Conservation (phyloP, 2,888 invertebrate genomes). For the Malthinus flaveolus region DNA sequence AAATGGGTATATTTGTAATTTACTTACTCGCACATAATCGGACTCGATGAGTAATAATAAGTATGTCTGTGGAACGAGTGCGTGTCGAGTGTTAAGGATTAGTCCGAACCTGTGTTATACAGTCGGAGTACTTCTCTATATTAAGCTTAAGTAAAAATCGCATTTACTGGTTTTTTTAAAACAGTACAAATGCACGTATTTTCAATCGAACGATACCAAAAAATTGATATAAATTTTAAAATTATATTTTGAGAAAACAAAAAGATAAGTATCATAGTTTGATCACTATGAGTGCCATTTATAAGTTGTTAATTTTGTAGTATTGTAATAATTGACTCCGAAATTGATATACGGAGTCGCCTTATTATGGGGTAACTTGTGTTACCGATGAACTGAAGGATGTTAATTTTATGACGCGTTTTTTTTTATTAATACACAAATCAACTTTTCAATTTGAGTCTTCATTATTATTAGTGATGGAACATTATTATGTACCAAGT, state of each 20-base stretch:
- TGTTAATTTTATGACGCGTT: conserved; percentile 42
- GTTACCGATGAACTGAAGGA: conserved; percentile 29
- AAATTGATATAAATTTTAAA: conserved; percentile 28
- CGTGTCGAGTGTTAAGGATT: conserved; percentile 12
- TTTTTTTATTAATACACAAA: conserved; percentile 41
- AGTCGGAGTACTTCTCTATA: conserved; percentile 24
- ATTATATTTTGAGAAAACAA: conserved; percentile 7
- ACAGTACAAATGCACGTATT: conserved; percentile 44
- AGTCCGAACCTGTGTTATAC: conserved; percentile 16
- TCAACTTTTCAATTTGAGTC: conserved; percentile 42
- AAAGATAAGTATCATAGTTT: conserved; percentile 27
- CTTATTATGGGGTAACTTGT: conserved; percentile 24
- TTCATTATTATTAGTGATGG: conserved; percentile 41
- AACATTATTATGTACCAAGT: conserved; percentile 55
- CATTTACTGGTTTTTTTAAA: conserved; percentile 49
- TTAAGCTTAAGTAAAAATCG: conserved; percentile 38
- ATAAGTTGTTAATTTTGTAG: conserved; percentile 39
- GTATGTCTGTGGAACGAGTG: conserved; percentile 24
- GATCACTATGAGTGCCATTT: conserved; percentile 46
- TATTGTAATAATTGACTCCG: conserved; percentile 25
- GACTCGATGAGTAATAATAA: conserved; percentile 22
- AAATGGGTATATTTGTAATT: neutral
- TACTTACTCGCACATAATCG: conserved; percentile 18
- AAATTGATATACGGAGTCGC: conserved; percentile 4
- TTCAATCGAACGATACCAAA: conserved; percentile 46